Base-by-base conservation (phyloP, 2,888 invertebrate species). In the Desoria tigrina region DNA sequence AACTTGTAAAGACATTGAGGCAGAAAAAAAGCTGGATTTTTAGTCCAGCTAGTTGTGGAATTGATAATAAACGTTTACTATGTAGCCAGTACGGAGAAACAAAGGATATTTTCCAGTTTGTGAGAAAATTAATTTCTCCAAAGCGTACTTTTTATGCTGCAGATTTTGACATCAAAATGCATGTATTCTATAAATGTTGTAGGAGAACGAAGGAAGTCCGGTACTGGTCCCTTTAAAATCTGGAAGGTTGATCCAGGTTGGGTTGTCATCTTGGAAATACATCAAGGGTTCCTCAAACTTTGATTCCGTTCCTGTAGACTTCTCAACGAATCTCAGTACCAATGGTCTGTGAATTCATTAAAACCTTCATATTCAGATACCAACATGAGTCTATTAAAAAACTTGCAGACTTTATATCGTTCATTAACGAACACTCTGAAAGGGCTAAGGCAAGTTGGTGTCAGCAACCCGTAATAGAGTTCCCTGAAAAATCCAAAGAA, bases 371-470 rank as follows among this genome's bases (percentile, higher is more conserved):
- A n/a, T n/a, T n/a, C n/a, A n/a, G n/a, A n/a, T n/a, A n/a, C n/a
- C n/a, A n/a, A n/a, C n/a, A n/a, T n/a, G n/a, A n/a, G n/a, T n/a
- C n/a, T n/a, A n/a, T n/a, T n/a, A n/a, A n/a, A n/a, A n/a, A n/a
- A n/a, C 6, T 21, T 45, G 45, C 45, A 57, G 56, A 24, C 14
- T 21, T 57, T 4, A 16, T 42, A 9, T 42, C 39, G 6, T 57
- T 57, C 23, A 57, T 57, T 18, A 57, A 57, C 9, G 37, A 37
- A 57, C 26, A 16, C 6, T 37, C 56, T 23, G 42, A 18, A 18
- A 21, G 16, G 23, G 23, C 42, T 9, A 42, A 57, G 11, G 39
- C 56, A 2, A 3, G 42, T 9, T 57, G 56, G 56, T 57, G 56
- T 24, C 23, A 57, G 24, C 11, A 23, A 21, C 16, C 27, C 9